These are phyloP conservation scores for Clepsis dumicolana DNA, from an alignment of 2,888 invertebrate species.

Conservation along the genomic window DNA sequence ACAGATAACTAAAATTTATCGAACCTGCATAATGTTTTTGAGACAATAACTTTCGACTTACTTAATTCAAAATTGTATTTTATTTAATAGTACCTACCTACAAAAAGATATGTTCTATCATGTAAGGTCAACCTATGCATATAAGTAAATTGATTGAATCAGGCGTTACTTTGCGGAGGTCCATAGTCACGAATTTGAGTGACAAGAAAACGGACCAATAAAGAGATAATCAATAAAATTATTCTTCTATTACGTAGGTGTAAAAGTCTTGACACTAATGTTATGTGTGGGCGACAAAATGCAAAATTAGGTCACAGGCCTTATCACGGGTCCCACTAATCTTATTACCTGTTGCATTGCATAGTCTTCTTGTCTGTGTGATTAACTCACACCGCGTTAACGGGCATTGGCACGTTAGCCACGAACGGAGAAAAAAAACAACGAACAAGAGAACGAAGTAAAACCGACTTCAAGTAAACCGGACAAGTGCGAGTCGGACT, in stretches of 20 bases:
- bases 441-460: too few relatives aligned
- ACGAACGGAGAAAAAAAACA: background rate
- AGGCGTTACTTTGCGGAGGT: too few relatives aligned
- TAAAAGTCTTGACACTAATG: constrained; percentile 2
- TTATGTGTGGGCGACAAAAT: constrained; percentile 7
- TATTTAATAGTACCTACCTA: too few relatives aligned
- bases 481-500: background rate
- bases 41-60: too few relatives aligned
- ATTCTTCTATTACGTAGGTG: background rate
- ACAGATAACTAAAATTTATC: too few relatives aligned
- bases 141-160: too few relatives aligned
- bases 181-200: too few relatives aligned
- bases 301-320: constrained; percentile 14
- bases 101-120: too few relatives aligned
- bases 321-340: constrained; percentile 18
- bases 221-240: background rate
- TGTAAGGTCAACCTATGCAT: too few relatives aligned
- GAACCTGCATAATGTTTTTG: too few relatives aligned
- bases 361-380: constrained; percentile 21
- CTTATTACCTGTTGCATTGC: constrained; percentile 34
- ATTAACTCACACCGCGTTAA: background rate
- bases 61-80: too few relatives aligned
- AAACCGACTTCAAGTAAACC: too few relatives aligned
- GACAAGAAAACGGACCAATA: background rate
- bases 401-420: background rate